Conservation (phyloP, 2,113 vertebrate genomes). For the Scartelaos histophorus region DNA sequence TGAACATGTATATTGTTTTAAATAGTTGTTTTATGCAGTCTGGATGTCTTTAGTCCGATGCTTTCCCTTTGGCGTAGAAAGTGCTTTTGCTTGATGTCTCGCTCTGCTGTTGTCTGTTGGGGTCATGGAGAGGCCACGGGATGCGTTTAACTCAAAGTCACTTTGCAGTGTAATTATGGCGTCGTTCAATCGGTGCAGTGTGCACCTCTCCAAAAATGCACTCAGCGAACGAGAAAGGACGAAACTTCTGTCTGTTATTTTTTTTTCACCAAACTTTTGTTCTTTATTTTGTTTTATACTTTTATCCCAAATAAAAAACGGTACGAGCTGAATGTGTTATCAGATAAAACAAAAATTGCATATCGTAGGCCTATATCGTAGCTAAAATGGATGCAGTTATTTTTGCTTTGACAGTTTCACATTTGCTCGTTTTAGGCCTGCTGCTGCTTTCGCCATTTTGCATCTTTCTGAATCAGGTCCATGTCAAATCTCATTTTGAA, state of each 20-base stretch:
- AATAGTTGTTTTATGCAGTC: background rate
- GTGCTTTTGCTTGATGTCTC: conserved; percentile 6
- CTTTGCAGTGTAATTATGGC: conserved; percentile 13
- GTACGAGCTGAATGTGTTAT: background rate
- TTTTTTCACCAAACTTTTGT: background rate
- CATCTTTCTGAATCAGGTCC: background rate
- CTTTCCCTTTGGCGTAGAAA: conserved; percentile 24
- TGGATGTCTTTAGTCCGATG: conserved; percentile 1
- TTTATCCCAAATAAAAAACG: background rate
- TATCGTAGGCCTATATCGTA: too few species aligned
- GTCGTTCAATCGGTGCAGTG: conserved; percentile 10
- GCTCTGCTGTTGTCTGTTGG: conserved; percentile 30
- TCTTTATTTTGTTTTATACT: background rate
- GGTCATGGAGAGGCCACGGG: conserved; percentile 43
- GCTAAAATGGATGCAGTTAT: too few species aligned
- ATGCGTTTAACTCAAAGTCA: conserved; percentile 39
- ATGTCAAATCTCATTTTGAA: background rate
- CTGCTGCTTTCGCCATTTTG: background rate
- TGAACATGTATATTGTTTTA: background rate
- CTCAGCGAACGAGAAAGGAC: background rate
- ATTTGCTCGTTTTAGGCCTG: background rate
- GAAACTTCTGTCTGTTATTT: background rate
- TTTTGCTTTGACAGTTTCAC: background rate
- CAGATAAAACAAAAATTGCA: too few species aligned
- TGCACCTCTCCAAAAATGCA: conserved; percentile 7